Evolutionary conservation across 2,113 vertebrate species (phyloP), one percentile per base, ranked within the genome.

Genomic region (Kobus ellipsiprymnus): DNA sequence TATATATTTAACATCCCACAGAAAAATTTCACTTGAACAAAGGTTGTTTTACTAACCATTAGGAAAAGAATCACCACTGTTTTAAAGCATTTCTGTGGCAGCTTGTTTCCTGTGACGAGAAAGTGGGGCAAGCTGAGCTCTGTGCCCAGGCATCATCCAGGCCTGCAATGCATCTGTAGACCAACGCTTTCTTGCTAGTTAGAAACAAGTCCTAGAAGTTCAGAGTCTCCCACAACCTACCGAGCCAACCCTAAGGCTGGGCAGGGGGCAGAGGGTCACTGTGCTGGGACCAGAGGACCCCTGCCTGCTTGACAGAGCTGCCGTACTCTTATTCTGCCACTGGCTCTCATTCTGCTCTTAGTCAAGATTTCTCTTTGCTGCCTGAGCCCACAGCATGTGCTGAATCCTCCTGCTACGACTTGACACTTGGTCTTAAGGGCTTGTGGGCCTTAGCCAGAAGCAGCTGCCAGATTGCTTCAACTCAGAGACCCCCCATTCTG

Each of bases 71-170:
- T 78, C 95, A 93, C 52, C 94, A 92, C 57, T 91, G 59, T 95
- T 98, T 77, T 91, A 94, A 97, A 95, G 90, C 64, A 89, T 87
- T 97, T 96, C 92, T 94, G 77, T 67, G 59, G 96, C 96, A 92
- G 96, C 59, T 80, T 88, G 80, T 94, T 97, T 98, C 89, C 95
- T 97, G 80, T 71, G 54, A 95, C 87, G 87, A 90, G 95, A 98
- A 98, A 97, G 87, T 98, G 90, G 97, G 59, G n/a, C 95, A 95
- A n/a, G 71, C 62, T 93, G 87, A 94, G 92, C 80, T 91, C 50
- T 81, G 57, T 95, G 88, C 78, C 36, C 87, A 93, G 92, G 71
- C 12, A 0, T 64, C 57, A 46, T 55, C 33, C 71, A 94, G 83
- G 64, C 93, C 64, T 27, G 36, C 36, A 13, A 27, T 71, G 86